Conservation (phyloP, 2,797 vertebrate species). For the Pelobates cultripes region DNA sequence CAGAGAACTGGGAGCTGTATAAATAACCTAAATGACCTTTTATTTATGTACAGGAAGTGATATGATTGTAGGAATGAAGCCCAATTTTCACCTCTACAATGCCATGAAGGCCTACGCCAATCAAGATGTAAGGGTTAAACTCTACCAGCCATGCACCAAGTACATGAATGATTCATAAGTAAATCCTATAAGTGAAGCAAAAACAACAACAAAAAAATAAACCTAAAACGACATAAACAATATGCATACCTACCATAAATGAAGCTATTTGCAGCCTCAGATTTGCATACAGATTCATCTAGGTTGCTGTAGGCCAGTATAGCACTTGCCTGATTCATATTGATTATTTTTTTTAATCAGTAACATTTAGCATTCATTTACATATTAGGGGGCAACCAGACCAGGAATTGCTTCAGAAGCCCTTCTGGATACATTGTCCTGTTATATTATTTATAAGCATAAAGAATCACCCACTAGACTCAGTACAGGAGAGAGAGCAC, state of each 20-base stretch:
- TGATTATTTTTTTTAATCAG: slow-evolving; percentile 28
- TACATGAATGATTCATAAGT: no score
- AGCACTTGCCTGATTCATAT: slow-evolving; percentile 15
- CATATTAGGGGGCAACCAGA: slow-evolving; percentile 1
- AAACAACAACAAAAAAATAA: not conserved
- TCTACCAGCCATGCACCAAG: not conserved
- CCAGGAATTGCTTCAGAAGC: slow-evolving; percentile 9
- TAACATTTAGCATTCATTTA: slow-evolving; percentile 31
- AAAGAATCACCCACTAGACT: not conserved
- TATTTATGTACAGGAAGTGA: not conserved
- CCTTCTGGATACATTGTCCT: not conserved
- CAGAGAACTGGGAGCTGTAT: not conserved
- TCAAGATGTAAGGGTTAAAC: not conserved
- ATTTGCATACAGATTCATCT: not conserved
- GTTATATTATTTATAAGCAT: slow-evolving; percentile 7
- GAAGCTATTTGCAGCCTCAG: not conserved
- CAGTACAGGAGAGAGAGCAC: not conserved
- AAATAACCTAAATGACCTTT: not conserved
- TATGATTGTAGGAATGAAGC: not conserved
- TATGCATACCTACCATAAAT: not conserved
- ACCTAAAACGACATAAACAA: no score
- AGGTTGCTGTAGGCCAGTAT: slow-evolving; percentile 16
- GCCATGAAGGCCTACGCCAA: not conserved
- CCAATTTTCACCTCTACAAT: not conserved
- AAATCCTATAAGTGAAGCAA: no score